A percentile compares a stretch with the other conserved stretches of the same genome.
These are phyloP conservation scores for Diplolepis rosae DNA, from an alignment of 2,888 invertebrate genomes.

Conservation along the genomic window DNA sequence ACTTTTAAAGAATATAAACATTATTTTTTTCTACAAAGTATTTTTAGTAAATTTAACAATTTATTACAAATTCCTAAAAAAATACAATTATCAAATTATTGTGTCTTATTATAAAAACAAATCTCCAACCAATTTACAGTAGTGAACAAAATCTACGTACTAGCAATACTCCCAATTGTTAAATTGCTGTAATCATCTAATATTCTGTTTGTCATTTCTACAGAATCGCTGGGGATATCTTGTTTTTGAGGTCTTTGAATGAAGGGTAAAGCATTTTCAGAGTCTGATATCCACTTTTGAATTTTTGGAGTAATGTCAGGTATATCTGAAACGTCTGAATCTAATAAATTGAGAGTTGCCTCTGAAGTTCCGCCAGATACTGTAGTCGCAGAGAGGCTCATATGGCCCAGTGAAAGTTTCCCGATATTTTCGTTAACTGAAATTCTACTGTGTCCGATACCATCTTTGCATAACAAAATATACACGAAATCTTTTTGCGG, in stretches of 20 bases:
- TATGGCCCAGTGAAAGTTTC: slow-evolving; percentile 53
- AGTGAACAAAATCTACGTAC: slow-evolving; percentile 53
- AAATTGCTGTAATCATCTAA: slow-evolving; percentile 61
- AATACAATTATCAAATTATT: no score
- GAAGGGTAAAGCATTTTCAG: slow-evolving; percentile 48
- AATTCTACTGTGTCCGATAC: slow-evolving; percentile 68
- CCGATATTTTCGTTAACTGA: slow-evolving; percentile 35
- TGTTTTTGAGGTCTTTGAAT: slow-evolving; percentile 41
- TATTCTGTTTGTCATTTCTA: slow-evolving; percentile 56
- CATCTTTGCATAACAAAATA: slow-evolving; percentile 72
- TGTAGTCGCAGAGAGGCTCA: slow-evolving; percentile 59
- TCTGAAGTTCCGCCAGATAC: slow-evolving; percentile 56
- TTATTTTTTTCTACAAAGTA: no score
- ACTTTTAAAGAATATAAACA: no score
- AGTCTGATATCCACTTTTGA: slow-evolving; percentile 64
- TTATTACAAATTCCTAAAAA: no score
- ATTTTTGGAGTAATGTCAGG: slow-evolving; percentile 63
- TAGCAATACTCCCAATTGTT: slow-evolving; percentile 60
- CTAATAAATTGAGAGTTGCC: slow-evolving; percentile 58
- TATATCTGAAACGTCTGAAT: slow-evolving; percentile 55
- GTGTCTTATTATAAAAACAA: no score
- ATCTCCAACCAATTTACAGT: no score
- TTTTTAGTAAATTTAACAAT: no score
- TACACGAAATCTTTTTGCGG: slow-evolving; percentile 73
- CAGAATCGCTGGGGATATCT: slow-evolving; percentile 48